Evolutionary conservation across 1,140 invertebrate genomes (phyloP).

Genomic region (Chymomyza costata): DNA sequence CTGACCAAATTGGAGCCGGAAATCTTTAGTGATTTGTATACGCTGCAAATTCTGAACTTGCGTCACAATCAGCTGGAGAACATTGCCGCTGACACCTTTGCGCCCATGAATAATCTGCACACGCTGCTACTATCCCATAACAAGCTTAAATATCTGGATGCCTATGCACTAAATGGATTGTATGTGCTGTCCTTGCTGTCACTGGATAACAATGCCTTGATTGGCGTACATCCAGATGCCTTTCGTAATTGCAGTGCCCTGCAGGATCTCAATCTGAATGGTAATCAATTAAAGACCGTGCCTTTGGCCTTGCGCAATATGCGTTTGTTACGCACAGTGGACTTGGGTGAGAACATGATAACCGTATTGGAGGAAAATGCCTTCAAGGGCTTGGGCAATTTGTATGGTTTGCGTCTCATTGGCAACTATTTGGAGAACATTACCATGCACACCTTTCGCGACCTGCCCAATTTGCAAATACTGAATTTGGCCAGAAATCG

Average conservation of each 20-base stretch:
- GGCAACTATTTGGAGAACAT: slow-evolving; percentile 93
- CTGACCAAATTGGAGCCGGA: slow-evolving; percentile 87
- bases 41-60: slow-evolving; percentile 87
- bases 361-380: slow-evolving; percentile 84
- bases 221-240: slow-evolving; percentile 85
- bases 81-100: slow-evolving; percentile 87
- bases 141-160: slow-evolving; percentile 84
- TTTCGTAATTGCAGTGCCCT: slow-evolving; percentile 89
- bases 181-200: slow-evolving; percentile 86
- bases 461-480: slow-evolving; percentile 88
- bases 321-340: slow-evolving; percentile 84
- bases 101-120: slow-evolving; percentile 89
- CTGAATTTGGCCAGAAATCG: slow-evolving; percentile 92
- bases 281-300: slow-evolving; percentile 87
- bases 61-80: slow-evolving; percentile 87
- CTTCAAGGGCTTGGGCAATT: slow-evolving; percentile 86
- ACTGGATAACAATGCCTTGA: slow-evolving; percentile 87
- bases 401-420: slow-evolving; percentile 88
- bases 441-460: slow-evolving; percentile 86
- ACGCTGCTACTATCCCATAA: slow-evolving; percentile 88
- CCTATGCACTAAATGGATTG: slow-evolving; percentile 85
- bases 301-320: slow-evolving; percentile 86
- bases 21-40: slow-evolving; percentile 87
- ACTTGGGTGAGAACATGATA: slow-evolving; percentile 90
- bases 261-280: slow-evolving; percentile 90